Evolutionary conservation across 2,888 invertebrate species (phyloP).

Genomic region (Caenorhabditis sinica): DNA sequence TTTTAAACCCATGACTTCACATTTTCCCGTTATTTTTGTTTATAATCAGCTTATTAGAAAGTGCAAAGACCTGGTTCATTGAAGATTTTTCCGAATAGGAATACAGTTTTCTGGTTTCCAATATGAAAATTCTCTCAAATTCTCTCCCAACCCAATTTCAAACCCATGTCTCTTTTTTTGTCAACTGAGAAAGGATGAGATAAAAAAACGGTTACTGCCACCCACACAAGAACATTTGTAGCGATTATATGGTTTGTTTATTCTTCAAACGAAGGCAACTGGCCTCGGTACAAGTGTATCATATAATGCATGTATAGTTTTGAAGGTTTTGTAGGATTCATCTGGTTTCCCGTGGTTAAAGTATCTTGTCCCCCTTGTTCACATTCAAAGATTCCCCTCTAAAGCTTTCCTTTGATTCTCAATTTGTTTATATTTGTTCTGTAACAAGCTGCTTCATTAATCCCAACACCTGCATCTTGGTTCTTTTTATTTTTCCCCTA

Average conservation of each 20-base stretch:
- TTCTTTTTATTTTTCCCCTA: background rate
- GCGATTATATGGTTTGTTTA: background rate
- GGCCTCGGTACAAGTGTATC: background rate
- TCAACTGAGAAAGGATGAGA: background rate
- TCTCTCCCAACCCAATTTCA: background rate
- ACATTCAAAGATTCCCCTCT: background rate
- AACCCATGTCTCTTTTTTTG: background rate
- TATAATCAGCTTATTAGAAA: too few species aligned
- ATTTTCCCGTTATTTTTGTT: too few species aligned
- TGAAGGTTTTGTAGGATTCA: background rate
- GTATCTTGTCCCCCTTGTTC: background rate
- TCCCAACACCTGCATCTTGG: background rate
- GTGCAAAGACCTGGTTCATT: too few species aligned
- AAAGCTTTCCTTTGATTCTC: background rate
- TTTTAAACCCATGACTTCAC: too few species aligned
- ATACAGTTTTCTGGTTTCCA: too few species aligned
- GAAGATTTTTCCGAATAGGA: too few species aligned
- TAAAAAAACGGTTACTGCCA: slow-evolving; percentile 2
- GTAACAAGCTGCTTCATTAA: background rate
- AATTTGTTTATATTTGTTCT: slow-evolving; percentile 14
- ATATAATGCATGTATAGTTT: background rate
- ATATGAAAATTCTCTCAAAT: too few species aligned
- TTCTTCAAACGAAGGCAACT: slow-evolving; percentile 4
- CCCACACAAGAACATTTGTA: slow-evolving; percentile 9
- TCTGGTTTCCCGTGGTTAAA: background rate